Evolutionary conservation across 2,888 invertebrate species (phyloP), one percentile per base, ranked within the genome.

Genomic region (Cataglyphis albicans): DNA sequence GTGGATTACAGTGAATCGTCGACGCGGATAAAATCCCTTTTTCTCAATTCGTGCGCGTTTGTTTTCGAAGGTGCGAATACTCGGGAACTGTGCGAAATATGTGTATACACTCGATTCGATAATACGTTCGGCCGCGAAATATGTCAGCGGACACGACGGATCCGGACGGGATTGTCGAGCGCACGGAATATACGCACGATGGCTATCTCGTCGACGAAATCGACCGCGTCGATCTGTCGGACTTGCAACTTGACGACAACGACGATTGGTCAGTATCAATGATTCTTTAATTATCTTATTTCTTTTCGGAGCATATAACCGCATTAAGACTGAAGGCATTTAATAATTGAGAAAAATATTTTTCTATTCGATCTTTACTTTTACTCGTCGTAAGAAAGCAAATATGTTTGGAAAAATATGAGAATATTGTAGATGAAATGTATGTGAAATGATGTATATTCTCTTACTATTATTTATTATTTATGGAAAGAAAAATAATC

Each of bases 221-320:
- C 72, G 92, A 93, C 57, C 90, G 90, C 59, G 88, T 93, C 74
- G 91, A 93, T 61, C 85, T 92, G 35, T 91, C 91, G 59, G 74
- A 61, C 25, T 81, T 91, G 52, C 85, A 92, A 57, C 86, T 92
- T 29, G 84, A 89, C 59, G 89, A 93, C 84, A 84, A 86, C 21
- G 90, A 92, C 74, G 74, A 78, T 73, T 93, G 93, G 93, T 93
- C 80, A 84, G 84, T 61, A 12, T 80, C 48, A 15, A 1, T 48
- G 38, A 18, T 32, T 21, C 57, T 61, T 63, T 81, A 48, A 65
- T 75, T 29, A 29, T 41, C 15, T 9, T 9, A 5, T 15, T 48
- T 5, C 3, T 48, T 21, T 7, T 38, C 15, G 25, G 7, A 7
- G 21, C 15, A 35, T 32, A 52, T 32, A 52, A 52, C n/a, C 1